Conservation (phyloP, 2,888 invertebrate species). For the Cerceris ruficornis region DNA sequence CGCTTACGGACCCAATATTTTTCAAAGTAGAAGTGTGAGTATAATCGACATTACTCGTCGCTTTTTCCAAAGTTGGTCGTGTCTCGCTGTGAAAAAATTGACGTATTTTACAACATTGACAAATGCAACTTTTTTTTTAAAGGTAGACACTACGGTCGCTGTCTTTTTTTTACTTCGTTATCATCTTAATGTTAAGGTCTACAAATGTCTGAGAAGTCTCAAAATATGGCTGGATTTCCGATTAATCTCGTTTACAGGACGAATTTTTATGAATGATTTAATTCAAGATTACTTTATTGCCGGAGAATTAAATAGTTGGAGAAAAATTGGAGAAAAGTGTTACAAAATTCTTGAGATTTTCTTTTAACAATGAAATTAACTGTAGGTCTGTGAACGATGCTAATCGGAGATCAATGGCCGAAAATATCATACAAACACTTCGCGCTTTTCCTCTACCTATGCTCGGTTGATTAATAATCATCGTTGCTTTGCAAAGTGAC, state of each 20-base stretch:
- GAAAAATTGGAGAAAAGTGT: too few species aligned
- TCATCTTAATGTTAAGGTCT: slow-evolving; percentile 18
- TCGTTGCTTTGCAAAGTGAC: slow-evolving; percentile 4
- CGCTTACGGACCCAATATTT: neutral
- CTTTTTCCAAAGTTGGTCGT: slow-evolving; percentile 20
- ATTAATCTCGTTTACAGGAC: slow-evolving; percentile 30
- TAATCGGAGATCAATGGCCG: slow-evolving; percentile 40
- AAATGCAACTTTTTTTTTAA: slow-evolving; percentile 20
- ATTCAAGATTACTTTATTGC: too few species aligned
- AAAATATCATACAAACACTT: slow-evolving; percentile 41
- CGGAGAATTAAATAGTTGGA: too few species aligned
- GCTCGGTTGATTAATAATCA: slow-evolving; percentile 6
- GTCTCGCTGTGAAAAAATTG: slow-evolving; percentile 38
- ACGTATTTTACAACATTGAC: slow-evolving; percentile 39
- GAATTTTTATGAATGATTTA: neutral
- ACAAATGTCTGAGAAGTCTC: slow-evolving; percentile 6
- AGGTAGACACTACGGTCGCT: slow-evolving; percentile 16
- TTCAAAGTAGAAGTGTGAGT: neutral
- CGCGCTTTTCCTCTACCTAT: neutral
- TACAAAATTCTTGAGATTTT: too few species aligned
- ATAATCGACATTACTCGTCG: neutral
- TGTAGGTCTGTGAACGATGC: slow-evolving; percentile 30
- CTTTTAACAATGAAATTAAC: too few species aligned
- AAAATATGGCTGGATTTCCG: slow-evolving; percentile 43
- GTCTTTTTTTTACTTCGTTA: neutral